These are phyloP conservation scores for Calidris pugnax DNA, from an alignment of 2,113 vertebrate species.

Conservation along the genomic window DNA sequence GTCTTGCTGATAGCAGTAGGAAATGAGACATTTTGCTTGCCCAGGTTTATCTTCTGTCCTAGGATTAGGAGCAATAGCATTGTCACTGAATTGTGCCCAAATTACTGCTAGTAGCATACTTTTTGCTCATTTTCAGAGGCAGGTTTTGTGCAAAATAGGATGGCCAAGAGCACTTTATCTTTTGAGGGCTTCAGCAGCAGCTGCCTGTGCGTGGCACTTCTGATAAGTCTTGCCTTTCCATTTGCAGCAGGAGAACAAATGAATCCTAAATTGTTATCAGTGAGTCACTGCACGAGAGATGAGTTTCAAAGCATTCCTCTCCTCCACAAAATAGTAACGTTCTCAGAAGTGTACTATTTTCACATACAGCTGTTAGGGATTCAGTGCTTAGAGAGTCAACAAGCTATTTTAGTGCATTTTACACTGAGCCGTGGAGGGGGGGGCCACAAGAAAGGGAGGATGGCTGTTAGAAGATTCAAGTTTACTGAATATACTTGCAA, in stretches of 20 bases:
- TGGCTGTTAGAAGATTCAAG: neutral
- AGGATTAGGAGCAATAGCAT: neutral
- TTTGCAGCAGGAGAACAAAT: neutral
- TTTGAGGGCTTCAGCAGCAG: neutral
- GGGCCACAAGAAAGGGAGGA: neutral
- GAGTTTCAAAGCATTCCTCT: constrained; percentile 49
- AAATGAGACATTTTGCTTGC: neutral
- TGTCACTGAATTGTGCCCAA: neutral
- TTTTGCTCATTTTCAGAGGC: neutral
- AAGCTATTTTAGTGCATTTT: neutral
- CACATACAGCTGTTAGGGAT: constrained; percentile 18
- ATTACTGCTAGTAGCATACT: neutral
- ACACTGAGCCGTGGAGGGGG: neutral
- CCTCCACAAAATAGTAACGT: neutral
- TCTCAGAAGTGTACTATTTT: neutral
- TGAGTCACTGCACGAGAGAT: neutral
- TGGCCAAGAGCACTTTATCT: neutral
- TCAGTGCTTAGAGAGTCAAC: neutral
- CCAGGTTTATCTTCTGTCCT: neutral
- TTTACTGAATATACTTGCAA: neutral
- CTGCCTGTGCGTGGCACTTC: neutral
- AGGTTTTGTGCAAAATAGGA: neutral
- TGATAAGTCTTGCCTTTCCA: neutral
- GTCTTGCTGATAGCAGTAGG: neutral
- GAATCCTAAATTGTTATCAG: neutral